phyloP scores from a whole-genome alignment of 2,113 vertebrate genomes.

The Xenopus tropicalis region UCB_Xtro_10.0 CM004448.2:129602001-129602500 shows the following conservation, averaged over 20 bases:
- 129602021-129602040: conserved; percentile 13
- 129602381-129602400: too few relatives aligned
- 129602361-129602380: too few relatives aligned
- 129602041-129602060: conserved; percentile 18
- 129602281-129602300: background rate
- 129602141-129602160: conserved; percentile 28
- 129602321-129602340: too few relatives aligned
- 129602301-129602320: too few relatives aligned
- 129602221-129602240: conserved; percentile 8
- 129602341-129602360: too few relatives aligned
- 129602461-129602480: too few relatives aligned
- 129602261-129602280: background rate
- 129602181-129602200: conserved; percentile 23
- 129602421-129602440: too few relatives aligned
- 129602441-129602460: too few relatives aligned
- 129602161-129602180: conserved; percentile 35
- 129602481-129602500: too few relatives aligned
- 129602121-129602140: conserved; percentile 29
- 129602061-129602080: conserved; percentile 35
- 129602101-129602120: conserved; percentile 45
- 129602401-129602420: too few relatives aligned
- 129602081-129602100: conserved; percentile 34
- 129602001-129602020: conserved; percentile 30
- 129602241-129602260: background rate
- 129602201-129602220: conserved; percentile 32